Evolutionary conservation across 2,888 invertebrate species (phyloP), one percentile per base, ranked within the genome.

Genomic region (Netelia melanura): DNA sequence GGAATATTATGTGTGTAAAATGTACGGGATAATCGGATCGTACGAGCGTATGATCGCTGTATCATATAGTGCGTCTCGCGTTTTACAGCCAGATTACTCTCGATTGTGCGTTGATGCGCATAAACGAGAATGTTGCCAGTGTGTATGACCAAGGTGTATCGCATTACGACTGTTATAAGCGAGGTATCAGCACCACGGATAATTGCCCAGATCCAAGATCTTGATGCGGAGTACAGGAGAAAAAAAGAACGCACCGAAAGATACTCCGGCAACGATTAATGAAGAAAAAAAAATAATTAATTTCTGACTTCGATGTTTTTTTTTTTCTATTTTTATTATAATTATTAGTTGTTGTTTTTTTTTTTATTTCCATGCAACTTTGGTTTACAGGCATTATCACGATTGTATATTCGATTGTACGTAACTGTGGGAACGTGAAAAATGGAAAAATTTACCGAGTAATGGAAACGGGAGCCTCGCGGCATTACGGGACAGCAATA

Each of bases 1-100:
- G 62, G 78, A 64, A 52, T 83, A 81, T 84, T 72, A 72, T 17
- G 81, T 67, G 72, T 81, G 67, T 81, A 65, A 84, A 84, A 81
- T 65, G 44, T 68, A 48, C 71, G 30, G 23, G 48, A 56, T 81
- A 81, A 84, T 84, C 75, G 71, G 43, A 58, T 56, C 58, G 80
- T 71, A 54, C 23, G 44, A 70, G 48, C 48, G 48, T n/a, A 23
- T 75, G 65, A 84, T 81, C 72, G 68, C 74, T 70, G 77, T 77
- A 81, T 84, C 81, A 68, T 62, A 70, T 79, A 64, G 64, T 68
- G 58, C 68, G 30, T 74, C 68, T 62, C 58, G 58, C n/a, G 30
- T 75, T 54, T 75, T 75, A 65, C 75, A 17, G 54, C 10, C 30
- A 43, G 67, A 77, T 77, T 67, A 67, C n/a, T 21, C 67, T 44